Base-by-base conservation (phyloP, 2,113 vertebrate species). In the Tinamus guttatus region DNA sequence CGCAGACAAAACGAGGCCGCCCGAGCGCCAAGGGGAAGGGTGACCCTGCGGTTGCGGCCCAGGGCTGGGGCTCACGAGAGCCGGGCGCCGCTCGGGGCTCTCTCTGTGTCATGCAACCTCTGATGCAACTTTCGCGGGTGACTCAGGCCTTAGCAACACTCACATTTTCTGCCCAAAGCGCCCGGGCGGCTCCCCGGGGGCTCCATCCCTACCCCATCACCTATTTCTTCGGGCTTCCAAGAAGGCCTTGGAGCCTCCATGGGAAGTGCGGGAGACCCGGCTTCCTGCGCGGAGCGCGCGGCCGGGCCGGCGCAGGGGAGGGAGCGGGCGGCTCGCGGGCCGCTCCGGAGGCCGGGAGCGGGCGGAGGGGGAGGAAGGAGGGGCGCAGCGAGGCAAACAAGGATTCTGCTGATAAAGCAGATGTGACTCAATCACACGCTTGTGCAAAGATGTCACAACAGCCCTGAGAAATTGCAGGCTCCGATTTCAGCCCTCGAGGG, bases 361-460 rank as follows among this genome's bases (percentile, higher is more conserved):
- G 4, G 68, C 1, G 78, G 91, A 34, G 5, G 86, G 68, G 82
- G 88, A 82, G 92, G 93, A 70, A 60, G 47, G 47, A 59, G 89
- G 93, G 86, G 82, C 49, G 94, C 86, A 94, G 51, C 73, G 95
- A 78, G 95, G 94, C 95, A 95, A 95, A 96, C 91, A 96, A 96
- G 96, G 95, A 95, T 97, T 97, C 36, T 96, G 97, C 96, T 96
- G 96, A 96, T 95, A 88, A 96, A 96, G 96, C 97, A 96, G 96
- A 94, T 95, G 97, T 96, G 97, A 94, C 96, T 97, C 97, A 97
- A 96, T 97, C 96, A 95, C 95, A 96, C 90, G 97, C 96, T 96
- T 97, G 96, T 96, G 91, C 95, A 96, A 97, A 97, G 96, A 97
- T 97, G 96, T 97, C 95, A 97, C 97, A 97, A 97, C 95, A 96